phyloP scores from a whole-genome alignment of 1,140 invertebrate genomes.

The Vanessa atalanta region DNA sequence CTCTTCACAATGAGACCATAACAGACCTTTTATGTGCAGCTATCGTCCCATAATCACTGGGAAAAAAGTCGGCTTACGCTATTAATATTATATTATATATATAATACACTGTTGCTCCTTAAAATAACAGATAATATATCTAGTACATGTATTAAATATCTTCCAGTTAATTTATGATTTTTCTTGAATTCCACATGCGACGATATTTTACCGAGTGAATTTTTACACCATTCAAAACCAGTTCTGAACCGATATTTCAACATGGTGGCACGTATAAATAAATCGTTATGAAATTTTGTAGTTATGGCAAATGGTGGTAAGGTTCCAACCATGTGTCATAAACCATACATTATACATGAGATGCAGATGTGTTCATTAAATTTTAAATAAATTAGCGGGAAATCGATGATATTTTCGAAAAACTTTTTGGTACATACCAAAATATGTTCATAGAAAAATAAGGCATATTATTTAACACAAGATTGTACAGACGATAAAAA shows the following conservation, averaged over 20 bases:
- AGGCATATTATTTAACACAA: no score
- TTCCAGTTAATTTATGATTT: background rate
- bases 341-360: conserved; percentile 43
- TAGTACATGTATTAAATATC: no score
- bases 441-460: no score
- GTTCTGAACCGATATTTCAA: conserved; percentile 23
- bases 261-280: conserved; percentile 40
- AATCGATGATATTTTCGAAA: conserved; percentile 33
- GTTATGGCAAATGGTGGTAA: background rate
- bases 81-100: no score
- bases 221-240: conserved; percentile 16
- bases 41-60: no score
- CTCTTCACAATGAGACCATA: no score
- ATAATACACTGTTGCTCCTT: no score
- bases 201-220: background rate
- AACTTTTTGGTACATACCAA: background rate
- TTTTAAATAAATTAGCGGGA: conserved; percentile 27
- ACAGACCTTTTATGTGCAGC: no score
- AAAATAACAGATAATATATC: no score
- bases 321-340: conserved; percentile 42
- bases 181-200: conserved; percentile 1
- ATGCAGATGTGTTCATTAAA: conserved; percentile 41
- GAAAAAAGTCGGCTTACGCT: no score
- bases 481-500: no score
- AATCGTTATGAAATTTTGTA: conserved; percentile 38